These are phyloP conservation scores for Donacobius atricapilla DNA, from an alignment of 2,113 vertebrate genomes.

Conservation along the genomic window DNA sequence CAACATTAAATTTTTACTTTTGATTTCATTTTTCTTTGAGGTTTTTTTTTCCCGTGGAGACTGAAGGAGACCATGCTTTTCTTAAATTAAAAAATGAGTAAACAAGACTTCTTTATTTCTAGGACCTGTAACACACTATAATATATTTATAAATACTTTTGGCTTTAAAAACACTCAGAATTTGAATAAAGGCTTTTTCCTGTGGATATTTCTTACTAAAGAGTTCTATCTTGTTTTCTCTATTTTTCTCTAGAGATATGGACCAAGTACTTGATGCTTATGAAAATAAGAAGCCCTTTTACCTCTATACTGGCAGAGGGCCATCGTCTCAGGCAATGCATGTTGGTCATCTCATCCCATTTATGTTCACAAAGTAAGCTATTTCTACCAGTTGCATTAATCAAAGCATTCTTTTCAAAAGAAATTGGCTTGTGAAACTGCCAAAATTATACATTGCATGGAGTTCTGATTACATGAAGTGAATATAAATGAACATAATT, in stretches of 20 bases:
- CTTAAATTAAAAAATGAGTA: background rate
- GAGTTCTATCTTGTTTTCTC: background rate
- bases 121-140: background rate
- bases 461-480: background rate
- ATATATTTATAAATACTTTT: background rate
- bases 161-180: background rate
- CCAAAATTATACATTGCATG: background rate
- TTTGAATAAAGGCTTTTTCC: background rate
- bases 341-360: conserved; percentile 92
- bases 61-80: background rate
- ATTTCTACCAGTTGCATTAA: background rate
- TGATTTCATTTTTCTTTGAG: background rate
- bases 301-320: conserved; percentile 94
- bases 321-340: conserved; percentile 95
- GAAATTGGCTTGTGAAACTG: background rate
- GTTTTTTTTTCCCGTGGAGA: background rate
- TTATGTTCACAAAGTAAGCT: conserved; percentile 96
- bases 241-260: conserved; percentile 84
- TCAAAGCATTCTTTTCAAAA: background rate
- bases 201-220: background rate
- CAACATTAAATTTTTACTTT: background rate
- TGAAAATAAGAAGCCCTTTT: conserved; percentile 93
- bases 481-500: background rate
- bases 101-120: background rate
- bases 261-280: conserved; percentile 89